A percentile compares a stretch with the other conserved stretches of the same genome.
Evolutionary conservation across 2,113 vertebrate species (phyloP).

Genomic region (Chinchilla lanigera): DNA sequence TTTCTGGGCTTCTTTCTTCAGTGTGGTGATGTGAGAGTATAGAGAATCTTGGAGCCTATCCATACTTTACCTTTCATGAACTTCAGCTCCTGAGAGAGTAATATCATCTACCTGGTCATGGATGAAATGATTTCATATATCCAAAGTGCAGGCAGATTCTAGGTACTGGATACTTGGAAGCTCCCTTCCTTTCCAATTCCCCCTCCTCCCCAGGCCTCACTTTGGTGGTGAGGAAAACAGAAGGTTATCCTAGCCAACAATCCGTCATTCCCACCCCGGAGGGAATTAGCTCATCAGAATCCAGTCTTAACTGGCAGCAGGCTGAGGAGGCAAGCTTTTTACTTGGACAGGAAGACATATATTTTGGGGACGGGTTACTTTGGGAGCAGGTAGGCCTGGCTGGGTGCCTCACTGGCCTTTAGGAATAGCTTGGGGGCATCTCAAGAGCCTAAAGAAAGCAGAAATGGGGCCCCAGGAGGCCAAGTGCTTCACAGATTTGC

Average conservation of each 20-base stretch:
- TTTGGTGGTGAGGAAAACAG: conserved; percentile 60
- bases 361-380: conserved; percentile 61
- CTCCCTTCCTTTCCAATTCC: conserved; percentile 29
- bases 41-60: background rate
- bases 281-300: conserved; percentile 75
- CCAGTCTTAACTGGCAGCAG: conserved; percentile 69
- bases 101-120: conserved; percentile 30
- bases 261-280: conserved; percentile 68
- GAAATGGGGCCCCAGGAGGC: background rate
- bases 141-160: conserved; percentile 59
- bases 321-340: conserved; percentile 39
- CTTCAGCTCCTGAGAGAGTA: conserved; percentile 18
- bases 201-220: conserved; percentile 16
- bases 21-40: background rate
- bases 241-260: conserved; percentile 61
- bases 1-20: conserved; percentile 26
- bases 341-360: conserved; percentile 67
- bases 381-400: conserved; percentile 54
- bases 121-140: conserved; percentile 25
- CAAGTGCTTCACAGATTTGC: background rate
- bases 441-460: background rate
- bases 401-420: conserved; percentile 6
- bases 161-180: conserved; percentile 39
- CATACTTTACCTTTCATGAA: conserved; percentile 15
- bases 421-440: conserved; percentile 42